A percentile compares a stretch with the other conserved stretches of the same genome.
Conservation (phyloP, 2,113 vertebrate genomes). For the Leptobrachium leishanense region DNA sequence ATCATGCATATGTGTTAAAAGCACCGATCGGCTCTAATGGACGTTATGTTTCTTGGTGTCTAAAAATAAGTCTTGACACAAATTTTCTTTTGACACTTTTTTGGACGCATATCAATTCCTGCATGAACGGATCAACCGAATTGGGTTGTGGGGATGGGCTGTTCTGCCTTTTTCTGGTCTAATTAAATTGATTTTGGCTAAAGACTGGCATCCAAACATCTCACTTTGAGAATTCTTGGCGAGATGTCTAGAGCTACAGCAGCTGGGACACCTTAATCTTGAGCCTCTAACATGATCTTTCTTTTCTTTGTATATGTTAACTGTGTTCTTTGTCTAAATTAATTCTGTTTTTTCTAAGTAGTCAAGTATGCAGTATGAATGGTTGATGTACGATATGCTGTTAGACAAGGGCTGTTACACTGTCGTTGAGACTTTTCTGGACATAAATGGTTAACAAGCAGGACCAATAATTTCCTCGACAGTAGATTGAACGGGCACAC, state of each 20-base stretch:
- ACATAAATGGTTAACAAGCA: no score
- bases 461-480: no score
- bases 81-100: background rate
- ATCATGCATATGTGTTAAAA: background rate
- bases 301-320: no score
- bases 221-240: constrained; percentile 37
- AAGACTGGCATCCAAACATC: constrained; percentile 34
- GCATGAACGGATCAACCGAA: background rate
- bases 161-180: constrained; percentile 3
- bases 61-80: background rate
- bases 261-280: constrained; percentile 12
- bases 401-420: no score
- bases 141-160: constrained; percentile 4
- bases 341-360: no score
- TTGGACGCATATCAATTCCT: background rate
- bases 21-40: background rate
- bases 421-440: no score
- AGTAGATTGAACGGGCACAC: no score
- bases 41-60: background rate
- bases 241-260: constrained; percentile 3
- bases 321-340: no score
- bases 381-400: no score
- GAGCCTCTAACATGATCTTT: background rate
- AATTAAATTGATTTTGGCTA: constrained; percentile 39
- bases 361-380: no score